These are phyloP conservation scores for Discoglossus pictus DNA, from an alignment of 2,797 vertebrate genomes.

Conservation along the genomic window DNA sequence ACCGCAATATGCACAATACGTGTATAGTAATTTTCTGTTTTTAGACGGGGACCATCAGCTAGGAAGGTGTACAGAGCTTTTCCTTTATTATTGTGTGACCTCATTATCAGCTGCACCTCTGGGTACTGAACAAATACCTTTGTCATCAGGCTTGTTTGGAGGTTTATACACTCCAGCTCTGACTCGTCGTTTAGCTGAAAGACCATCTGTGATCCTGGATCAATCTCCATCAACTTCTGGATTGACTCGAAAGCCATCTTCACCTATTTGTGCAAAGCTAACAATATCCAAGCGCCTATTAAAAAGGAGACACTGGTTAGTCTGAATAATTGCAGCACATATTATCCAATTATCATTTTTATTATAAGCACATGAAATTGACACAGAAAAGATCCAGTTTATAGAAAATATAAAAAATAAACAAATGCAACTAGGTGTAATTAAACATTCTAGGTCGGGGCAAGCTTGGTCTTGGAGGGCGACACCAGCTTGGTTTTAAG, in stretches of 20 bases:
- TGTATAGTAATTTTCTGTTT: conserved; percentile 43
- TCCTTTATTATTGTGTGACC: conserved; percentile 52
- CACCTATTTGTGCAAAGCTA: too few species aligned
- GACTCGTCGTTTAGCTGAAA: conserved; percentile 47
- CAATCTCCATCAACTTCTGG: conserved; percentile 50
- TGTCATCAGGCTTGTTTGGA: conserved; percentile 59
- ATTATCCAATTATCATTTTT: too few species aligned
- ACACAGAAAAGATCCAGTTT: too few species aligned
- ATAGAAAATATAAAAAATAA: too few species aligned
- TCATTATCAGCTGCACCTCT: conserved; percentile 59
- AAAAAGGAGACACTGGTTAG: too few species aligned
- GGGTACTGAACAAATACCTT: conserved; percentile 56
- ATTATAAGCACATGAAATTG: too few species aligned
- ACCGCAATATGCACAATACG: conserved; percentile 56
- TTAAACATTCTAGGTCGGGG: too few species aligned
- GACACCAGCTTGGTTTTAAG: too few species aligned
- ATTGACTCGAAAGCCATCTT: conserved; percentile 55
- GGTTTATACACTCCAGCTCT: conserved; percentile 52
- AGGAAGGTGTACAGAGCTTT: conserved; percentile 59
- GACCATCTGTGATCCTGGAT: conserved; percentile 45
- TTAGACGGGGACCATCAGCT: conserved; percentile 57
- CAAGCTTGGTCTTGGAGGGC: too few species aligned
- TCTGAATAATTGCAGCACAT: too few species aligned
- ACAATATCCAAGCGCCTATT: too few species aligned
- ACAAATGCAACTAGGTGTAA: too few species aligned